Evolutionary conservation across 2,113 vertebrate genomes (phyloP).

Genomic region (Cebus imitator): DNA sequence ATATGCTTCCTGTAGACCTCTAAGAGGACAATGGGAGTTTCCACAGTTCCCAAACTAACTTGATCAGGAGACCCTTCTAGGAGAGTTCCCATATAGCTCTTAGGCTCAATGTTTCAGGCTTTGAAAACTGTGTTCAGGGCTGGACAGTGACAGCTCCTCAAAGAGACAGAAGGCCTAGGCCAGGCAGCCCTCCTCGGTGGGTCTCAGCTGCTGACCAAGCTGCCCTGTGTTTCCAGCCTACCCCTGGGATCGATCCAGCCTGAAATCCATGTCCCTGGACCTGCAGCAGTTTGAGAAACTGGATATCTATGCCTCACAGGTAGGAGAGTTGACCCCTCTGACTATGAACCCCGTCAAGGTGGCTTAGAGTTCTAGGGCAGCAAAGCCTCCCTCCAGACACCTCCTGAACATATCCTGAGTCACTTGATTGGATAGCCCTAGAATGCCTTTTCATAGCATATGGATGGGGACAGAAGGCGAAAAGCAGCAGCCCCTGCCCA

Average conservation of each 20-base stretch:
- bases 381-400: background rate
- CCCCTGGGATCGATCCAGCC: conserved; percentile 88
- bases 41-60: background rate
- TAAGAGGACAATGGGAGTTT: background rate
- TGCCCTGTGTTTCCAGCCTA: conserved; percentile 82
- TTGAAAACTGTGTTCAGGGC: background rate
- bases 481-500: background rate
- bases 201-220: background rate
- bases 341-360: too few relatives aligned
- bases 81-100: background rate
- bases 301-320: conserved; percentile 86
- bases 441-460: background rate
- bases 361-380: background rate
- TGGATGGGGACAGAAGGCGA: background rate
- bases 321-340: conserved; percentile 60
- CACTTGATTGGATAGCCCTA: background rate
- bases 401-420: background rate
- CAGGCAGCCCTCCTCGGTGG: background rate
- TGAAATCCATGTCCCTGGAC: conserved; percentile 88
- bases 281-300: conserved; percentile 86
- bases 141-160: background rate
- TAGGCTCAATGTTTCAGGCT: background rate
- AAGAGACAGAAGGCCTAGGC: background rate
- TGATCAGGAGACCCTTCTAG: background rate
- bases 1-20: background rate